Base-by-base conservation (phyloP, 2,888 invertebrate genomes). In the Invenusta paracnida region DNA sequence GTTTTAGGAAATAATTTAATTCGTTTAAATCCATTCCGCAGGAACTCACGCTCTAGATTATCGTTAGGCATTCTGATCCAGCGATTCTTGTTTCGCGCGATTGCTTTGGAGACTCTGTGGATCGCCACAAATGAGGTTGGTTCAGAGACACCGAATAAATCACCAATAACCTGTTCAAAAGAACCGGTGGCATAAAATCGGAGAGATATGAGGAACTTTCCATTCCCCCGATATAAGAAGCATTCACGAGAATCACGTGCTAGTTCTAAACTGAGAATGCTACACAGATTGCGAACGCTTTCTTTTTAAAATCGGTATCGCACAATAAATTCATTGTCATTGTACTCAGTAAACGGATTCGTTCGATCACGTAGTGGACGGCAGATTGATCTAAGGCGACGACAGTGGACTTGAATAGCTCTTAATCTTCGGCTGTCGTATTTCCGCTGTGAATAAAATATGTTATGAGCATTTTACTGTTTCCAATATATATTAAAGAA, bases 161-260 rank as follows among this genome's bases (percentile, higher is more conserved):
- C 73, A 13, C 25, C 73, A n/a, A 73, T 73, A 23, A 73, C 73
- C 25, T 23, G 73, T 73, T 73, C 23, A 73, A 5, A 73, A 25
- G 73, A 73, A 73, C 73, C 73, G 11, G 73, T 73, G 73, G 73
- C 73, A 73, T 73, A 73, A 73, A 73, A n/a, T 73, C 73, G 73
- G 73, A 73, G 73, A 73, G 73, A 73, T 73, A 73, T 2, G 17
- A 73, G 48, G 73, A 73, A 73, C 73, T 73, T 73, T 5, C 73
- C 5, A 73, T 73, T 73, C 73, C 73, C 5, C 73, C 73, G 73
- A 73, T 73, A 73, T 48, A 48, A 48, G 17, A 17, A 17, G 17
- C 48, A 48, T 48, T 17, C 48, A 48, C 48, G 48, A 48, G 48
- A 48, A 48, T 48, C 48, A 17, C 48, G 48, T 48, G 48, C 48